phyloP scores from a whole-genome alignment of 2,797 vertebrate genomes.

The Thalassophryne amazonica region DNA sequence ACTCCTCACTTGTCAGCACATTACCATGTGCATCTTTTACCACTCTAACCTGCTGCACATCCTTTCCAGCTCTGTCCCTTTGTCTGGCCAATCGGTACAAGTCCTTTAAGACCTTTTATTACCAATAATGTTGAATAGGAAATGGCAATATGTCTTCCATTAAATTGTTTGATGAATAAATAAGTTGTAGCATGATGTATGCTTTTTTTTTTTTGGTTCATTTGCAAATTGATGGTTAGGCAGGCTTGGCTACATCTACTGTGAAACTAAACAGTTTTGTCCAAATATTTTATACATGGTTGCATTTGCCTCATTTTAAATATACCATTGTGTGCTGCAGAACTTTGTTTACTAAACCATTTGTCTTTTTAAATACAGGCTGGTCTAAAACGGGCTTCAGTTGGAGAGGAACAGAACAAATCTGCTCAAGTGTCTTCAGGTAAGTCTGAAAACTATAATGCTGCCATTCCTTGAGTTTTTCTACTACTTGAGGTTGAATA shows the following conservation, averaged over 20 bases:
- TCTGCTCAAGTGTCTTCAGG: slow-evolving; percentile 58
- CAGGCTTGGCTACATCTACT: slow-evolving; percentile 36
- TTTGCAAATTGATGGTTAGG: slow-evolving; percentile 44
- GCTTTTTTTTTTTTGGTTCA: slow-evolving; percentile 33
- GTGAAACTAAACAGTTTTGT: slow-evolving; percentile 49
- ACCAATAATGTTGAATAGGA: too few relatives aligned
- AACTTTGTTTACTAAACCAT: slow-evolving; percentile 31
- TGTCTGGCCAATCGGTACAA: too few relatives aligned
- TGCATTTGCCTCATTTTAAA: slow-evolving; percentile 26
- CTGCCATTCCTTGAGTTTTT: too few relatives aligned
- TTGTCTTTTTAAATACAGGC: slow-evolving; percentile 63
- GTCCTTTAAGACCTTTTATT: too few relatives aligned
- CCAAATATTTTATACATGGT: slow-evolving; percentile 36
- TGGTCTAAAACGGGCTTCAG: slow-evolving; percentile 60
- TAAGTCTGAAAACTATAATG: slow-evolving; percentile 33
- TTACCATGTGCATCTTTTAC: too few relatives aligned
- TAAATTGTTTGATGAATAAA: slow-evolving; percentile 14
- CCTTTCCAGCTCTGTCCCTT: too few relatives aligned
- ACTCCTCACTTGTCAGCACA: too few relatives aligned
- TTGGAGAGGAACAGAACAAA: slow-evolving; percentile 46
- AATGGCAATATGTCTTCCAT: too few relatives aligned
- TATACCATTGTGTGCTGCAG: slow-evolving; percentile 6
- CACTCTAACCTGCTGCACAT: too few relatives aligned
- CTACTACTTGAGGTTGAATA: too few relatives aligned
- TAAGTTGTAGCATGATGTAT: slow-evolving; percentile 32